Base-by-base conservation (phyloP, 37 sponge, comb jelly and placozoan genomes). In the Halichondria panicea region DNA sequence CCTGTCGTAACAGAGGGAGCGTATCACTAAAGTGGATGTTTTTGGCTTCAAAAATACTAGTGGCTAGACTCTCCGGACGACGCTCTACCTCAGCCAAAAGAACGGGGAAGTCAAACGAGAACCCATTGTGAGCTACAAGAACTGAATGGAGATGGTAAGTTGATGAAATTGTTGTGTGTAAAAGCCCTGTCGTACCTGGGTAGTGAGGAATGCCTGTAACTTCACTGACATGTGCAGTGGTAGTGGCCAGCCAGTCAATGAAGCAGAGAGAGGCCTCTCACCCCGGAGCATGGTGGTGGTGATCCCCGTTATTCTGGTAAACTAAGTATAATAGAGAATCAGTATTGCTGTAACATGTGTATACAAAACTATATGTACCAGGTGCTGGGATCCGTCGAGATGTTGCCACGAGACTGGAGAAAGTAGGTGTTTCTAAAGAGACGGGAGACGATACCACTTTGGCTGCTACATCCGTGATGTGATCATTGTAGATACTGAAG, bases 91-190 rank as follows among this genome's bases (percentile, higher is more conserved):
- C 86, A n/a, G 86, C 86, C 28, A 85, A 52, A 66, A 77, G 34
- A 3, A 85, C 71, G 7, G 86, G 86, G 55, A 79, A 79, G 48
- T 86, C 87, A 54, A 79, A 86, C 3, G 22, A 25, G n/a, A 66
- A 86, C 40, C 87, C 87, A 65, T 79, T 86, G 62, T 86, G 80
- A 43, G 87, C 79, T 18, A 79, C 87, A 8, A 86, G 58, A 57
- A 86, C 80, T 78, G 55, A 46, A 8, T 8, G 34, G 1, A n/a
- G n/a, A 28, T 8, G 13, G 1, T 6, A 42, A 30, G 30, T 63
- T 4, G 2, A 24, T 64, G 13, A 67, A 67, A 15, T 11, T 42
- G 4, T 41, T n/a, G n/a, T n/a, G n/a, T n/a, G n/a, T n/a, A n/a
- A n/a, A n/a, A n/a, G n/a, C n/a, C n/a, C n/a, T 38, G 43, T n/a